Conservation (phyloP, 2,888 invertebrate species). For the Microctonus brassicae region DNA sequence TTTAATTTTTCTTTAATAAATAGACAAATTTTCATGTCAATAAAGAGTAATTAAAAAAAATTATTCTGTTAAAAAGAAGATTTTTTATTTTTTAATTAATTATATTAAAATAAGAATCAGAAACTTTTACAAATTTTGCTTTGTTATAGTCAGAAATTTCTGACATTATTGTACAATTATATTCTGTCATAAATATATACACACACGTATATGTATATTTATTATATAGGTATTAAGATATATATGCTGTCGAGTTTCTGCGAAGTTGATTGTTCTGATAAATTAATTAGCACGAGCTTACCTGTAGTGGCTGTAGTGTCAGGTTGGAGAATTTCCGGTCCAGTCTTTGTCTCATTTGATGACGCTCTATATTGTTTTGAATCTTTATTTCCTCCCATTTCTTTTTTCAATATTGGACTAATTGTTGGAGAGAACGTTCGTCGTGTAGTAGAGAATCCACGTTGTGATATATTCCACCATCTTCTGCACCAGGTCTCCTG, state of each 20-base stretch:
- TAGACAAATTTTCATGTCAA: not conserved
- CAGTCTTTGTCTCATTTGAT: constrained; percentile 43
- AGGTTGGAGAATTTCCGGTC: constrained; percentile 40
- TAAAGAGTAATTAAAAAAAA: no score
- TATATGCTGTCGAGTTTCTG: not conserved
- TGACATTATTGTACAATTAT: no score
- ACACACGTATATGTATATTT: not conserved
- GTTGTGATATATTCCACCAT: constrained; percentile 70
- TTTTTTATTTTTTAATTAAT: no score
- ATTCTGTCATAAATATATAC: not conserved
- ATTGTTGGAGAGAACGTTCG: constrained; percentile 58
- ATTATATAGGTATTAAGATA: not conserved
- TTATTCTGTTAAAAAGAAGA: no score
- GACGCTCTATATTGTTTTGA: constrained; percentile 43
- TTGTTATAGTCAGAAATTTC: no score
- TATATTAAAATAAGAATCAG: no score
- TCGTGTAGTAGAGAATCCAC: constrained; percentile 57
- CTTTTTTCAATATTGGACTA: constrained; percentile 58
- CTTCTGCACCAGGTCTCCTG: constrained; percentile 78
- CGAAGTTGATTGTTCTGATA: not conserved
- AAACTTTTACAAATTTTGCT: no score
- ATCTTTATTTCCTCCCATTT: constrained; percentile 48
- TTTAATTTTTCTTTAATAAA: not conserved
- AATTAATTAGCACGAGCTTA: constrained; percentile 35
- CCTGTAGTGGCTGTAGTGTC: constrained; percentile 43